Evolutionary conservation across 2,888 invertebrate genomes (phyloP).

Genomic region (Aspidapion aeneum): DNA sequence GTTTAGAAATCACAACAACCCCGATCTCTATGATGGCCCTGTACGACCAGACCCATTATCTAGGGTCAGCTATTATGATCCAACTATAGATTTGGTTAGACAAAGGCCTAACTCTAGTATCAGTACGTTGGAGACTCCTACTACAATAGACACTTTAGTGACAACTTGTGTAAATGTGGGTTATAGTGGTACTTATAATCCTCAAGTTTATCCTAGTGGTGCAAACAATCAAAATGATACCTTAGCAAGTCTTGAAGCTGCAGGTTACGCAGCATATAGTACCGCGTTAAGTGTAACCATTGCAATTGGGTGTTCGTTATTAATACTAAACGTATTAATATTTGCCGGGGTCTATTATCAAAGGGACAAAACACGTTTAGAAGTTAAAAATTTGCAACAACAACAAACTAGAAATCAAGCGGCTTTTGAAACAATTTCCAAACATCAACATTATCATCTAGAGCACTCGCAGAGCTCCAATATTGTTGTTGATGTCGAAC

Average conservation of each 20-base stretch:
- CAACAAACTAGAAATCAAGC: slow-evolving; percentile 66
- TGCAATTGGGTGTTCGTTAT: slow-evolving; percentile 75
- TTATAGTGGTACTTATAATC: slow-evolving; percentile 48
- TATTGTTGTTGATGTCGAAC: slow-evolving; percentile 81
- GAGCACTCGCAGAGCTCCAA: slow-evolving; percentile 75
- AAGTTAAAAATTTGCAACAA: slow-evolving; percentile 74
- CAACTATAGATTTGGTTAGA: slow-evolving; percentile 59
- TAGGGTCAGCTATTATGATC: slow-evolving; percentile 59
- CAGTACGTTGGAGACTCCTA: slow-evolving; percentile 60
- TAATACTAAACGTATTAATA: slow-evolving; percentile 78
- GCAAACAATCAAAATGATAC: slow-evolving; percentile 70
- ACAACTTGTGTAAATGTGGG: slow-evolving; percentile 68
- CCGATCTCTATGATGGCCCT: slow-evolving; percentile 83
- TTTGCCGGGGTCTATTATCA: slow-evolving; percentile 86
- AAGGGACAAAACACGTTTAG: slow-evolving; percentile 70
- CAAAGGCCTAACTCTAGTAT: slow-evolving; percentile 57
- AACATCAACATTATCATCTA: slow-evolving; percentile 77
- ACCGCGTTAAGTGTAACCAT: slow-evolving; percentile 76
- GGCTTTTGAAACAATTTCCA: slow-evolving; percentile 70
- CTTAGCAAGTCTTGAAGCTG: slow-evolving; percentile 74
- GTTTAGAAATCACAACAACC: slow-evolving; percentile 85
- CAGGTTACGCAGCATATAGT: slow-evolving; percentile 72
- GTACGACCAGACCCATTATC: slow-evolving; percentile 82
- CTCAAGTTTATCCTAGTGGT: slow-evolving; percentile 52
- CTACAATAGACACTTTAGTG: slow-evolving; percentile 66